Evolutionary conservation across 2,797 vertebrate species (phyloP), one percentile per base, ranked within the genome.

Genomic region (Apogon hyalosoma): DNA sequence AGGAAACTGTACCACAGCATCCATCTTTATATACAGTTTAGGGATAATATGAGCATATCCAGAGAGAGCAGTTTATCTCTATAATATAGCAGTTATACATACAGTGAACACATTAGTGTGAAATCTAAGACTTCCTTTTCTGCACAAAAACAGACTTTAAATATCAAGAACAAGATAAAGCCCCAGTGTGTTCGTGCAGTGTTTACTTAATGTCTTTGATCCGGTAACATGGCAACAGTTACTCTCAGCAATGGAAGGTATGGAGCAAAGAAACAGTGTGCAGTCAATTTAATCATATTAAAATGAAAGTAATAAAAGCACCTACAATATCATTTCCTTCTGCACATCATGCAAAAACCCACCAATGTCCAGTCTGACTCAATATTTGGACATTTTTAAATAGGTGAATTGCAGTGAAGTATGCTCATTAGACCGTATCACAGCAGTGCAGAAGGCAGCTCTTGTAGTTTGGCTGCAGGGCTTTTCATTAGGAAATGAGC

Each of bases 161-260:
- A 33, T 8, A 33, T 33, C 7, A 33, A 33, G 31, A 8, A 8
- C 31, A 4, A 28, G 24, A 28, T 28, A 28, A 28, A 33, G 31
- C 31, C 31, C 31, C 43, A 49, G 60, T 63, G 68, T 57, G 59
- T 64, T 64, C 63, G 68, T 28, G 39, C 47, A 40, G 66, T 33
- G 61, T 47, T 55, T 15, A 62, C 64, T 50, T 15, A 62, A 64
- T 47, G 57, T 49, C 55, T 63, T 5, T 33, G 31, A 50, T 50
- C 62, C 79, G 15, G 69, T 85, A 81, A 79, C 83, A 73, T 78
- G 69, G 83, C 70, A 87, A 78, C 82, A 78, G 75, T 57, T 50
- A 64, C 50, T 76, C 50, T 75, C 69, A 70, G 69, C 67, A n/a
- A 64, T 77, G 47, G 15, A 46, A 52, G 28, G 53, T 58, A 42